Conservation (phyloP, 2,113 vertebrate genomes). For the Atractosteus spatula region DNA sequence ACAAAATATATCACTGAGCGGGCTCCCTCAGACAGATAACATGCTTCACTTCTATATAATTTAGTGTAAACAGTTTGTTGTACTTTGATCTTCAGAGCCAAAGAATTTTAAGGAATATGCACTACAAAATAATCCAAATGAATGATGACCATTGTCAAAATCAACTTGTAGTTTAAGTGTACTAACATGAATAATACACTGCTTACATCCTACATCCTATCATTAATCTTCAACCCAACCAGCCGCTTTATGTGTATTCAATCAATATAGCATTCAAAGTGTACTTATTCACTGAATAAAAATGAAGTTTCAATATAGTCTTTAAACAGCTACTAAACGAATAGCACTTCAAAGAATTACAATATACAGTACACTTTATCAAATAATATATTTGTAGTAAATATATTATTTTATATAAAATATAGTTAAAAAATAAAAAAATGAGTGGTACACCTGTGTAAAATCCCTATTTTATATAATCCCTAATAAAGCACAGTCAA, state of each 20-base stretch:
- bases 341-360: too few relatives aligned
- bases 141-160: conserved; percentile 8
- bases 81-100: not conserved
- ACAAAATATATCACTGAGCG: conserved; percentile 48
- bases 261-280: not conserved
- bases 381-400: too few relatives aligned
- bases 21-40: not conserved
- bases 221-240: not conserved
- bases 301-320: too few relatives aligned
- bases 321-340: too few relatives aligned
- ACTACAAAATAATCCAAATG: not conserved
- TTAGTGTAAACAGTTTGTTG: not conserved
- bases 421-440: too few relatives aligned
- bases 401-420: too few relatives aligned
- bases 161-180: conserved; percentile 7
- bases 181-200: conserved; percentile 2
- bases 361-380: too few relatives aligned
- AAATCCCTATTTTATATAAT: too few relatives aligned
- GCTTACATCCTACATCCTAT: too few relatives aligned
- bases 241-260: not conserved
- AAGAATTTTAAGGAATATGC: not conserved
- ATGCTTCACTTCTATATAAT: not conserved
- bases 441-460: too few relatives aligned
- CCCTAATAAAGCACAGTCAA: too few relatives aligned
- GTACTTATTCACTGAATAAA: too few relatives aligned